Conservation (phyloP, 2,888 invertebrate genomes). For the Netelia virgata region DNA sequence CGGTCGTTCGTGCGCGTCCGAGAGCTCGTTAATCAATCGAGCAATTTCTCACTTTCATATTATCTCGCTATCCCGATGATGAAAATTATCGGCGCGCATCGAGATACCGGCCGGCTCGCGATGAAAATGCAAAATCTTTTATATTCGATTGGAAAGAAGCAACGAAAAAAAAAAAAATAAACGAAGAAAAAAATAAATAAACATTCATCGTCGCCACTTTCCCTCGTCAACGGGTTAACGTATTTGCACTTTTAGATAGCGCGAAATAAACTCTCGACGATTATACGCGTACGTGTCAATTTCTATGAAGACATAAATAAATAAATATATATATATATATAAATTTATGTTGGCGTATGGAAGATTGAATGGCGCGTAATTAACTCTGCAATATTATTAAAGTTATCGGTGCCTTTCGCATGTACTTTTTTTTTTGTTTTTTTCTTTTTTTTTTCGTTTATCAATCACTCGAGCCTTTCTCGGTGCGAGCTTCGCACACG, state of each 20-base stretch:
- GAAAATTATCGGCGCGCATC: slow-evolving; percentile 1
- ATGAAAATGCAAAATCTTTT: slow-evolving; percentile 47
- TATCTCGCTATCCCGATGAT: slow-evolving; percentile 30
- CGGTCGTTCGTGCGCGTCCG: slow-evolving; percentile 9
- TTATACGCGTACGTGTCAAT: not conserved
- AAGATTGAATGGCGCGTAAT: slow-evolving; percentile 35
- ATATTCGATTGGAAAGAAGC: slow-evolving; percentile 1
- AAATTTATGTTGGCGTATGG: not conserved
- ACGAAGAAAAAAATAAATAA: slow-evolving; percentile 1
- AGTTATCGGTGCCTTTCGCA: slow-evolving; percentile 1
- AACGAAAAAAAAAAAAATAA: slow-evolving; percentile 24
- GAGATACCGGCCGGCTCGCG: not conserved
- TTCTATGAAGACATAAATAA: not conserved
- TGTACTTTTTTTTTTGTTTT: not conserved
- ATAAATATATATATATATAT: not conserved
- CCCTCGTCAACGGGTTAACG: slow-evolving; percentile 45
- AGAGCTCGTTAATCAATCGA: slow-evolving; percentile 54
- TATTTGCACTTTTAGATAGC: slow-evolving; percentile 13
- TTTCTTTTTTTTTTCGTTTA: slow-evolving; percentile 4
- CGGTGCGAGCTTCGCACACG: not conserved
- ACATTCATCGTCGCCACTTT: slow-evolving; percentile 41
- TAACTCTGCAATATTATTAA: slow-evolving; percentile 36
- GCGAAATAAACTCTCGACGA: slow-evolving; percentile 6
- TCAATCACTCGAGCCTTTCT: slow-evolving; percentile 8
- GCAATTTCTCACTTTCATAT: slow-evolving; percentile 57